Percentiles rank a stretch among this genome's conserved stretches.
These are phyloP conservation scores for Cosmia pyralina DNA, from an alignment of 2,888 invertebrate species.

Conservation along the genomic window DNA sequence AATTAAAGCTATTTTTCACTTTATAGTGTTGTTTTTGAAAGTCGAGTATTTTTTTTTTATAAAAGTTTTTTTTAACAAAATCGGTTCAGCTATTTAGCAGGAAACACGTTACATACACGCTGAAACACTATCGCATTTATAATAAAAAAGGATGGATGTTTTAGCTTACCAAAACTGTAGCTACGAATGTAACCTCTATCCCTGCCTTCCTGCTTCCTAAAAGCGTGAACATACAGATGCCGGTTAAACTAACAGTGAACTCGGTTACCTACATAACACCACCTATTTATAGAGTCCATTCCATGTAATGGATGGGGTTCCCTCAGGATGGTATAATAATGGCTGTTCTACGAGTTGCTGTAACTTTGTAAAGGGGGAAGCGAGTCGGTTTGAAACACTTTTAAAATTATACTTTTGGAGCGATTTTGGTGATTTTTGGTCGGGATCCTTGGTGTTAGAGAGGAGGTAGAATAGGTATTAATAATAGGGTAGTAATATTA, in stretches of 20 bases:
- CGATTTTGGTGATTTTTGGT: background rate
- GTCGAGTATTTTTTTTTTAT: no score
- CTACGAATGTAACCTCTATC: background rate
- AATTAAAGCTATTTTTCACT: no score
- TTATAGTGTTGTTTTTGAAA: no score
- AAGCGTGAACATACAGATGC: conserved; percentile 23
- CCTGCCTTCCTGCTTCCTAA: conserved; percentile 26
- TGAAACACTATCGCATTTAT: background rate
- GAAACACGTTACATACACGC: background rate
- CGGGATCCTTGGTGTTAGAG: background rate
- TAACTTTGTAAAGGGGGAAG: background rate
- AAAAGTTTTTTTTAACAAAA: no score
- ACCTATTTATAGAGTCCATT: conserved; percentile 14
- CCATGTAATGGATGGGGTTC: conserved; percentile 23
- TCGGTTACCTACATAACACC: conserved; percentile 47
- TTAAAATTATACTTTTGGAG: background rate
- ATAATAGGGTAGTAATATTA: no score
- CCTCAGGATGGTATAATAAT: conserved; percentile 40
- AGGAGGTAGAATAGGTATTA: background rate
- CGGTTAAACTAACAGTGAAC: conserved; percentile 44
- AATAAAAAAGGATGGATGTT: background rate
- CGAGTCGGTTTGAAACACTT: background rate
- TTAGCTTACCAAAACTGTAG: background rate
- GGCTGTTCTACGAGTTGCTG: background rate
- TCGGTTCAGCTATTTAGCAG: background rate